A percentile compares a stretch with the other conserved stretches of the same genome.
Conservation (phyloP, 2,888 invertebrate species). For the Stictocephala bisonia region DNA sequence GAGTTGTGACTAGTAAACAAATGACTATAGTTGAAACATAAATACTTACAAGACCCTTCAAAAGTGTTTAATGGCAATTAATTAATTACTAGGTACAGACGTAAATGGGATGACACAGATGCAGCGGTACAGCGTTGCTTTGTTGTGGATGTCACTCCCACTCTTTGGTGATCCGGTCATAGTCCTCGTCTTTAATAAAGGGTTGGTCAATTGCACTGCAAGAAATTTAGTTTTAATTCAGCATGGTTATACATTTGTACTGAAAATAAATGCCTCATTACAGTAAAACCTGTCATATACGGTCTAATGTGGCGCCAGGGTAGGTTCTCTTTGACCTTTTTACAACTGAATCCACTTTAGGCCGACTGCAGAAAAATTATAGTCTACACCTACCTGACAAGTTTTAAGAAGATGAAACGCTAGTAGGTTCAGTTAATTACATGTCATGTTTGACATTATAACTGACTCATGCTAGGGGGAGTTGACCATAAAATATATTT, state of each 20-base stretch:
- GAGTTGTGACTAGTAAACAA: too few species aligned
- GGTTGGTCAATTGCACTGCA: constrained; percentile 85
- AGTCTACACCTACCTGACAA: too few species aligned
- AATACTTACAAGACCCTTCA: too few species aligned
- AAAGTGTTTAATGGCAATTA: too few species aligned
- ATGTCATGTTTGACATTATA: not conserved
- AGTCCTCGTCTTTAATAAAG: constrained; percentile 85
- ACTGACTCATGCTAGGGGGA: not conserved
- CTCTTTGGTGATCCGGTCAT: constrained; percentile 84
- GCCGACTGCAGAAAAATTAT: too few species aligned
- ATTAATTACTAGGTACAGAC: too few species aligned
- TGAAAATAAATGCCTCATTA: not conserved
- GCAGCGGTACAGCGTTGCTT: not conserved
- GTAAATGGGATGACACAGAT: too few species aligned
- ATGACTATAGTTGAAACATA: too few species aligned
- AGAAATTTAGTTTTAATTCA: constrained; percentile 31
- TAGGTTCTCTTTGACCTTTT: too few species aligned
- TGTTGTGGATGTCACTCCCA: constrained; percentile 74
- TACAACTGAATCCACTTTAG: too few species aligned
- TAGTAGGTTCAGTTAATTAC: not conserved
- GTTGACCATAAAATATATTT: too few species aligned
- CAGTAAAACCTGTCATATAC: not conserved
- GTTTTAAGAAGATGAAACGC: too few species aligned
- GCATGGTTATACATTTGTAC: not conserved
- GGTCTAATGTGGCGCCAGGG: not conserved